Conservation (phyloP, 2,888 invertebrate species). For the Sthenelais limicola region DNA sequence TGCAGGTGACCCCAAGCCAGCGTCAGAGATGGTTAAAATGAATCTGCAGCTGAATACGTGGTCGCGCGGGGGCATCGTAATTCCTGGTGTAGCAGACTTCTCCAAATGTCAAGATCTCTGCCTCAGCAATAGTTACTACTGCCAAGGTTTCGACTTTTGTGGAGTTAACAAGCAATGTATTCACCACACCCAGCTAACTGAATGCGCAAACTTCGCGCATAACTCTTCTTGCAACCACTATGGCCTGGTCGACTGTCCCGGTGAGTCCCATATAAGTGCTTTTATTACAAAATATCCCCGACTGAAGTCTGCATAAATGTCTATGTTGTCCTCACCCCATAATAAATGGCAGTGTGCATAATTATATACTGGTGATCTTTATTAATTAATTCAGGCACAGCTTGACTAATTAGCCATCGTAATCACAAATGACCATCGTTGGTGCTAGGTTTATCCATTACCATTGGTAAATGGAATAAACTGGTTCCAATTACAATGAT, state of each 20-base stretch:
- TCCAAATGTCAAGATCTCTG: constrained; percentile 21
- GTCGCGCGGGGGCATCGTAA: constrained; percentile 9
- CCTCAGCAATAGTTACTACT: constrained; percentile 34
- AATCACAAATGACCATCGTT: too few relatives aligned
- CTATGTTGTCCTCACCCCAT: too few relatives aligned
- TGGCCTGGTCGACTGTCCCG: constrained; percentile 5
- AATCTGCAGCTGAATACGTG: constrained; percentile 19
- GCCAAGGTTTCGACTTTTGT: constrained; percentile 35
- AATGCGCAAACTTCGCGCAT: constrained; percentile 21
- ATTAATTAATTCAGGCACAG: too few relatives aligned
- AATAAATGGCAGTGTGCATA: too few relatives aligned
- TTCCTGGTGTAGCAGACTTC: constrained; percentile 17
- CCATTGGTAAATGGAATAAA: too few relatives aligned
- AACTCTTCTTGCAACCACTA: constrained; percentile 32
- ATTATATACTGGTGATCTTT: too few relatives aligned
- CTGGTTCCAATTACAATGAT: too few relatives aligned
- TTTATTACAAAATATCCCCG: too few relatives aligned
- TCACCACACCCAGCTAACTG: constrained; percentile 12
- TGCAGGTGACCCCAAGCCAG: constrained; percentile 27
- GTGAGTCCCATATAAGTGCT: too few relatives aligned
- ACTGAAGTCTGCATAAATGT: too few relatives aligned
- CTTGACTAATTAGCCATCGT: too few relatives aligned
- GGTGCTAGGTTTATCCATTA: too few relatives aligned
- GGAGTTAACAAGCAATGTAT: constrained; percentile 4
- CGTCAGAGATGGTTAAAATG: constrained; percentile 25